These are phyloP conservation scores for Cydia strobilella DNA, from an alignment of 1,140 invertebrate genomes.

Conservation along the genomic window DNA sequence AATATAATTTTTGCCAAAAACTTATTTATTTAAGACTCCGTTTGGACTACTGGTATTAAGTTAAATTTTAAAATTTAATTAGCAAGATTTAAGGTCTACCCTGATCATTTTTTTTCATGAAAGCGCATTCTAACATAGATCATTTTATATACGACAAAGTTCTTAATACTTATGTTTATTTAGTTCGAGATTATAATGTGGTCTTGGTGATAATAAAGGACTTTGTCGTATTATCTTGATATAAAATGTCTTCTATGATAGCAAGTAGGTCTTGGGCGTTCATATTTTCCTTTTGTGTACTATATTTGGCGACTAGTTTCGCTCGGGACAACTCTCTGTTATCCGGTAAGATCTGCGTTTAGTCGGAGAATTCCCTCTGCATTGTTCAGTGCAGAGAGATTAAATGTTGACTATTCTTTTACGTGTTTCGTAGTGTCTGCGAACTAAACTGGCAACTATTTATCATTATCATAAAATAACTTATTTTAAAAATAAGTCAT, in stretches of 20 bases:
- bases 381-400: neutral
- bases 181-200: no score
- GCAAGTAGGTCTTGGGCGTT: neutral
- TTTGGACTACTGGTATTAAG: no score
- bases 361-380: neutral
- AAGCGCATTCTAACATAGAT: no score
- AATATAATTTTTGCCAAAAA: no score
- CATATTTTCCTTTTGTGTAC: conserved; percentile 8
- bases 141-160: no score
- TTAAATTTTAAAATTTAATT: no score
- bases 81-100: no score
- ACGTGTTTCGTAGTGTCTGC: neutral
- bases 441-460: neutral
- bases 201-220: neutral
- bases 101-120: no score
- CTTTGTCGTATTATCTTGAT: neutral
- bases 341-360: conserved; percentile 9
- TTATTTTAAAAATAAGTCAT: neutral
- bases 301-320: neutral
- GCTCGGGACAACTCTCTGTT: neutral
- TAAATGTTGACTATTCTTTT: neutral
- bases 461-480: no score
- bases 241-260: neutral
- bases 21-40: no score
- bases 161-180: no score